Conservation (phyloP, 2,888 invertebrate species). For the Drosophila infuscata region DNA sequence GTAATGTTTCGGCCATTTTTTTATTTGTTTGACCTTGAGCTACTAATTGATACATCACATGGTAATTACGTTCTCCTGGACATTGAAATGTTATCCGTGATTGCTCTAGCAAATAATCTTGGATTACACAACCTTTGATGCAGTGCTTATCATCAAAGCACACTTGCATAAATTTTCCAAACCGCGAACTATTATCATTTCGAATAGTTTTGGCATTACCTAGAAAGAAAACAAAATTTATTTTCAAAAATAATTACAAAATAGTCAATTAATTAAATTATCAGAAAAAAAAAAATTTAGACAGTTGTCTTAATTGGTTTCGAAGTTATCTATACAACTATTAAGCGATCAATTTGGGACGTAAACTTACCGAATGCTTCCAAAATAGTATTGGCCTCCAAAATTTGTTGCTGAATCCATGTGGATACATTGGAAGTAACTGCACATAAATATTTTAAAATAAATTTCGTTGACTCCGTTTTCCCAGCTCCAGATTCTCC, state of each 20-base stretch:
- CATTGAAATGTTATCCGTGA: conserved; percentile 96
- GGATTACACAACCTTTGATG: conserved; percentile 95
- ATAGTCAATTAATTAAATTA: neutral
- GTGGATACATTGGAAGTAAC: conserved; percentile 93
- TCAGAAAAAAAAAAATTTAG: neutral
- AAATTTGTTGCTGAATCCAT: conserved; percentile 98
- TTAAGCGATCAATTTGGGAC: neutral
- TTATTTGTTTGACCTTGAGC: conserved; percentile 93
- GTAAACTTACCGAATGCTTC: conserved; percentile 93
- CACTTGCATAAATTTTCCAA: conserved; percentile 98
- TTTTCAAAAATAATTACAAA: neutral
- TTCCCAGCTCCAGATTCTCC: conserved; percentile 97
- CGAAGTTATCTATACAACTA: neutral
- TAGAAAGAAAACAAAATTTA: conserved; percentile 80
- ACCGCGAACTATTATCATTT: conserved; percentile 96
- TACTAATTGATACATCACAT: conserved; percentile 96
- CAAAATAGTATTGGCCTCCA: conserved; percentile 96
- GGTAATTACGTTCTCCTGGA: conserved; percentile 94
- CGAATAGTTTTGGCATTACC: conserved; percentile 97
- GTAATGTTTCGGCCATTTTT: conserved; percentile 90
- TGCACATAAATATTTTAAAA: conserved; percentile 95
- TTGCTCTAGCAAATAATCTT: conserved; percentile 95
- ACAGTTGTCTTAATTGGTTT: neutral
- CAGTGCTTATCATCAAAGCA: conserved; percentile 95
- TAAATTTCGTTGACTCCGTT: conserved; percentile 96